Evolutionary conservation across 1,140 invertebrate species (phyloP).

Genomic region (Cotesia vestalis): DNA sequence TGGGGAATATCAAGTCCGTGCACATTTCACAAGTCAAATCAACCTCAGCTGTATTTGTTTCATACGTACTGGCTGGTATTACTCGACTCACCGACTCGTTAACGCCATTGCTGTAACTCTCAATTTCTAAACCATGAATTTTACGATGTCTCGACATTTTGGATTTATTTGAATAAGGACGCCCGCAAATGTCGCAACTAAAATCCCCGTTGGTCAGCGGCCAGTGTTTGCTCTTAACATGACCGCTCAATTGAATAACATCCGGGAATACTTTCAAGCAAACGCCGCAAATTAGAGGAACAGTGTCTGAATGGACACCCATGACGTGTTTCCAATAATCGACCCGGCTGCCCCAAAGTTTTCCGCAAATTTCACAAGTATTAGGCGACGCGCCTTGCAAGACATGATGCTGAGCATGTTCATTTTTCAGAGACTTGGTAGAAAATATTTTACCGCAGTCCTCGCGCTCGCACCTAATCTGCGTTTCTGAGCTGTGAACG

Average conservation of each 20-base stretch:
- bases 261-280: conserved; percentile 67
- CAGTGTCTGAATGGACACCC: conserved; percentile 67
- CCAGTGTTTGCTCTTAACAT: conserved; percentile 65
- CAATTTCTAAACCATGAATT: conserved; percentile 61
- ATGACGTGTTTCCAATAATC: conserved; percentile 70
- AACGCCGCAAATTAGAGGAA: conserved; percentile 68
- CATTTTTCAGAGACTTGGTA: conserved; percentile 62
- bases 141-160: conserved; percentile 68
- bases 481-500: conserved; percentile 58
- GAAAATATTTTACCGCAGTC: conserved; percentile 67
- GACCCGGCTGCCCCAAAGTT: conserved; percentile 67
- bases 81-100: conserved; percentile 33
- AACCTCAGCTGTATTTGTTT: conserved; percentile 35
- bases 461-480: conserved; percentile 61
- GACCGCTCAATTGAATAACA: conserved; percentile 60
- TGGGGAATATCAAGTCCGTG: conserved; percentile 59
- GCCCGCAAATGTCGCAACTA: conserved; percentile 68
- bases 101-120: conserved; percentile 35
- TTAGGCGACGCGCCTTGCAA: conserved; percentile 64
- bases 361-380: conserved; percentile 67
- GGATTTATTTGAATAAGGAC: conserved; percentile 68
- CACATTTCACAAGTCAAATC: conserved; percentile 64
- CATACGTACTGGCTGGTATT: not conserved
- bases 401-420: conserved; percentile 64
- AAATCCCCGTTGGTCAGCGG: conserved; percentile 66